Base-by-base conservation (phyloP, 1,140 invertebrate species). In the Pemphigus obesinymphae region DNA sequence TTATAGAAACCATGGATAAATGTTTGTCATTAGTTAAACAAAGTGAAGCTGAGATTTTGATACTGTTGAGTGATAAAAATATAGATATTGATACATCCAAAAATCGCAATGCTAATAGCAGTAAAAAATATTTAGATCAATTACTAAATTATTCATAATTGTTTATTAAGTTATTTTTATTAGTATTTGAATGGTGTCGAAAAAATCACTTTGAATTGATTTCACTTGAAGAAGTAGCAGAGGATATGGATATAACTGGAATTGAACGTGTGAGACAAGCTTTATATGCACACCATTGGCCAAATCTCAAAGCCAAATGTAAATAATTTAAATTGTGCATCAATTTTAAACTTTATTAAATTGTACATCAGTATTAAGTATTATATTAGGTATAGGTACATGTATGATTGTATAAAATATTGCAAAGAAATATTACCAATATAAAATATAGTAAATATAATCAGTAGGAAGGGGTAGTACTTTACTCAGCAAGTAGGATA, bases 241-340 rank as follows among this genome's bases (percentile, higher is more conserved):
- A 61, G 26, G 76, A 80, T 29, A 43, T 80, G 55, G 76, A 80
- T 63, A 61, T n/a, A 43, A 58, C 55, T 26, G 76, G 76, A 61
- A 80, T 80, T 80, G 76, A 80, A 61, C 76, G 76, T 31, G 76
- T 80, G 4, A 80, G 40, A 61, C 76, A 80, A 61, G 76, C 76
- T 29, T 55, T 80, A 20, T 80, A 61, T 61, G 76, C 76, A 11
- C 76, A 80, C 23, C 23, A 63, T 43, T 80, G 76, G 76, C 76
- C 76, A 29, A 80, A 80, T 80, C 76, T 80, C 31, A 61, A 80
- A 45, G 53, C 76, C 5, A 80, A 80, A 45, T 80, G 76, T 48
- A 73, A 31, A 43, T 34, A 5, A 5, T 34, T 61, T 3, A n/a
- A 63, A 11, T 17, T 63, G 2, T 58, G 29, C 10, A 58, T 58